Base-by-base conservation (phyloP, 2,113 vertebrate species). In the Vidua chalybeata region DNA sequence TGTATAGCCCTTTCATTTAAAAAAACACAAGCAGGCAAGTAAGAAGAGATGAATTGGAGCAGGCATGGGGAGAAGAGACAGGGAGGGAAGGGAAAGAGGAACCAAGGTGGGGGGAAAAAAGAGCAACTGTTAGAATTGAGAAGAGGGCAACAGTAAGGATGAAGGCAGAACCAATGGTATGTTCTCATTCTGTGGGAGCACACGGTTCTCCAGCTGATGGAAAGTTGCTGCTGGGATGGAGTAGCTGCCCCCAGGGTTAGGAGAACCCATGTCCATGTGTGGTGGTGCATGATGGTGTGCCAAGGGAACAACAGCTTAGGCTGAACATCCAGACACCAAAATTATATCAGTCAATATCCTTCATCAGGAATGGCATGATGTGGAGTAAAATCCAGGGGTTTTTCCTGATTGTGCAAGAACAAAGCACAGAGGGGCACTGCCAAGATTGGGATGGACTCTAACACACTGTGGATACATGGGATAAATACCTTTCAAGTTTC, bases 1-100 rank as follows among this genome's bases (percentile, higher is more conserved):
- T 97, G 93, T 93, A 30, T 95, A 92, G 95, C n/a, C 52, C 93
- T 96, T 96, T 97, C 90, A 96, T 90, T 95, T 56, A 2, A 56
- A 94, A 97, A 96, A 93, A 78, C 61, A 92, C 64, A 72, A 58
- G 64, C 81, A 93, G 80, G 72, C 56, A 84, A 71, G 94, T 78
- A 93, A 92, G 89, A 83, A 83, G 78, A 84, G 86, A 58, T 75
- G 95, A 56, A 58, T 91, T 92, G 80, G 83, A 92, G 66, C 61
- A 82, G 56, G 61, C 67, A 86, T 18, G 45, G 52, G 64, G 84
- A 81, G 76, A 96, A 95, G 83, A 96, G 87, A 67, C 87, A 58
- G 52, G 48, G 76, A 79, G 58, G 54, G 52, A 75, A 58, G 69
- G 72, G 68, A 35, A 92, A 58, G 67, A 67, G 62, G 37, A 91